These are phyloP conservation scores for Andinoacara biseriatus DNA, from an alignment of 2,113 vertebrate species.

Conservation along the genomic window DNA sequence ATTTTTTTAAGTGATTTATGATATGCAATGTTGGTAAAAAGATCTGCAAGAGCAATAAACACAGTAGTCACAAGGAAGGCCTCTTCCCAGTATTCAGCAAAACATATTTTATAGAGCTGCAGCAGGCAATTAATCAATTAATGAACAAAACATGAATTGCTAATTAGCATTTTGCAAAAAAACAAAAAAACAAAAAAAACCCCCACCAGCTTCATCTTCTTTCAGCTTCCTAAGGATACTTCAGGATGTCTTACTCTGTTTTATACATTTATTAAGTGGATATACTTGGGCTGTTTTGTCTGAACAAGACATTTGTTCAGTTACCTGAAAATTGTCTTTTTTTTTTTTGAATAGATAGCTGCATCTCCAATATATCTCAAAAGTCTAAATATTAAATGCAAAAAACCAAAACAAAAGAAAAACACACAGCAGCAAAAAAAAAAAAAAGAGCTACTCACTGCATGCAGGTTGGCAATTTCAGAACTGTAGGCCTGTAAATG, in stretches of 20 bases:
- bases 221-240: not conserved
- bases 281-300: not conserved
- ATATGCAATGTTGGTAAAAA: not conserved
- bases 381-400: not conserved
- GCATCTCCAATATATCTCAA: not conserved
- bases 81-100: not conserved
- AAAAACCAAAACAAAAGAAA: not conserved
- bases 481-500: not conserved
- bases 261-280: not conserved
- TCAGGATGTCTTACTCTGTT: not conserved
- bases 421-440: not conserved
- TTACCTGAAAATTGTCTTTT: not conserved
- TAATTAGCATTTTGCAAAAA: not conserved
- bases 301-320: not conserved
- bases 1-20: conserved; percentile 9
- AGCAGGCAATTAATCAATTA: not conserved
- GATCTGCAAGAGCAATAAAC: conserved; percentile 3
- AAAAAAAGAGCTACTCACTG: no score
- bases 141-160: not conserved
- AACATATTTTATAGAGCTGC: not conserved
- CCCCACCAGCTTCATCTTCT: not conserved
- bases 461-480: no score
- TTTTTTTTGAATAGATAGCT: not conserved
- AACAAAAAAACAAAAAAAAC: not conserved
- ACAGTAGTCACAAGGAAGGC: not conserved